Conservation (phyloP, 2,888 invertebrate species). For the Brenthis hecate region DNA sequence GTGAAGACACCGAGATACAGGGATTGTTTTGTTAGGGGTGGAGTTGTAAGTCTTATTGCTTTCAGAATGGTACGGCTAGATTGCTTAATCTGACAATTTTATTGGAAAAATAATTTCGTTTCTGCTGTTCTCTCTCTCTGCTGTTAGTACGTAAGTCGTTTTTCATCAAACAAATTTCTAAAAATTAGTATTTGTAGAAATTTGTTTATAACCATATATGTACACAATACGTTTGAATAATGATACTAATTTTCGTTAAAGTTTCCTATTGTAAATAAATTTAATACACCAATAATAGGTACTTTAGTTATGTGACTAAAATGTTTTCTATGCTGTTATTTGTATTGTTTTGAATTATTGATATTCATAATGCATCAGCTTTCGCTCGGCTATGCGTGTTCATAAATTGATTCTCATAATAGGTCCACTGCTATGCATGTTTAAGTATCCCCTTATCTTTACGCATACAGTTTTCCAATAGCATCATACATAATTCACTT, state of each 20-base stretch:
- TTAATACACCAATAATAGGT: conserved; percentile 10
- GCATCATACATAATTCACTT: conserved; percentile 37
- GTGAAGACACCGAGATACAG: conserved; percentile 81
- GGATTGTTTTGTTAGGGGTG: conserved; percentile 80
- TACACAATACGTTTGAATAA: too few relatives aligned
- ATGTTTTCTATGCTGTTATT: conserved; percentile 23
- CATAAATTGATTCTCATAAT: conserved; percentile 38
- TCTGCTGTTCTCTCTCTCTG: too few relatives aligned
- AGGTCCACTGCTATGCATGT: conserved; percentile 33
- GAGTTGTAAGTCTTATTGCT: conserved; percentile 82
- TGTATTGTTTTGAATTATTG: conserved; percentile 30
- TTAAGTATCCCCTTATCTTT: conserved; percentile 37
- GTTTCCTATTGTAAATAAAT: conserved; percentile 4
- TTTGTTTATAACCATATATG: too few relatives aligned
- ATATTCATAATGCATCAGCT: conserved; percentile 34
- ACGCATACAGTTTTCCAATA: conserved; percentile 36
- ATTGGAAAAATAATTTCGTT: conserved; percentile 6
- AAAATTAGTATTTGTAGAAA: too few relatives aligned
- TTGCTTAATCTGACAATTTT: conserved; percentile 75
- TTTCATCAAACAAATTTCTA: too few relatives aligned
- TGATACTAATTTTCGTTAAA: not conserved
- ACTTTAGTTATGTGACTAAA: conserved; percentile 24
- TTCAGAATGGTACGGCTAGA: conserved; percentile 72
- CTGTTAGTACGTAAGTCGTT: too few relatives aligned
- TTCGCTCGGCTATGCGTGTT: conserved; percentile 36